A percentile compares a stretch with the other conserved stretches of the same genome.
phyloP scores from a whole-genome alignment of 2,797 vertebrate genomes.

The Myotis planiceps region DNA sequence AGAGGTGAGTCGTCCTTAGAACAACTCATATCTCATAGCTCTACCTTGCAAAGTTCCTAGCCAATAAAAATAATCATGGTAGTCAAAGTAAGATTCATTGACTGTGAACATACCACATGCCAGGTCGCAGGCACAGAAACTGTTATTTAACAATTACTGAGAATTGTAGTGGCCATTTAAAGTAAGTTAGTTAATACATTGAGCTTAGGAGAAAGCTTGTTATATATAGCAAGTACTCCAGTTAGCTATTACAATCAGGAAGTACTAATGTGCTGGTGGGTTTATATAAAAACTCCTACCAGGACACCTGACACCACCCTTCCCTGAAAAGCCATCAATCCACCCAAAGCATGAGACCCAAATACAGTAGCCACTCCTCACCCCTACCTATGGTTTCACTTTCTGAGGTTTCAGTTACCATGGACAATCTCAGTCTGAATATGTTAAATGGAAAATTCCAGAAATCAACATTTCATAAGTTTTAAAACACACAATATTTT shows the following conservation, averaged over 20 bases:
- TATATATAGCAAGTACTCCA: background rate
- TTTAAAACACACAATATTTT: background rate
- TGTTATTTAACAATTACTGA: background rate
- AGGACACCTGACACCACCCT: background rate
- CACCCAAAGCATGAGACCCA: background rate
- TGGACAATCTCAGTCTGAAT: background rate
- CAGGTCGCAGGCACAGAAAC: background rate
- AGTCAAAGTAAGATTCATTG: background rate
- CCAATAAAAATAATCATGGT: background rate
- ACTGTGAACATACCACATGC: background rate
- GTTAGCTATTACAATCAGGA: background rate
- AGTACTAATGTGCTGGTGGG: background rate
- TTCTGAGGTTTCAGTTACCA: background rate
- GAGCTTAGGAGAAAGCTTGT: background rate
- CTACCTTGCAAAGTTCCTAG: background rate
- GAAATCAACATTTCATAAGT: background rate
- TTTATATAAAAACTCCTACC: background rate
- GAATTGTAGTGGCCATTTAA: background rate
- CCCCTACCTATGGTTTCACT: background rate
- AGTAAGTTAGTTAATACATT: background rate
- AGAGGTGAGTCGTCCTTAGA: background rate
- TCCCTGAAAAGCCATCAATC: background rate
- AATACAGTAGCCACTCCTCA: background rate
- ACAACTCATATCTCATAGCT: background rate
- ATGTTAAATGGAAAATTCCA: background rate